phyloP scores from a whole-genome alignment of 1,140 invertebrate genomes.

The Lepeophtheirus salmonis region DNA sequence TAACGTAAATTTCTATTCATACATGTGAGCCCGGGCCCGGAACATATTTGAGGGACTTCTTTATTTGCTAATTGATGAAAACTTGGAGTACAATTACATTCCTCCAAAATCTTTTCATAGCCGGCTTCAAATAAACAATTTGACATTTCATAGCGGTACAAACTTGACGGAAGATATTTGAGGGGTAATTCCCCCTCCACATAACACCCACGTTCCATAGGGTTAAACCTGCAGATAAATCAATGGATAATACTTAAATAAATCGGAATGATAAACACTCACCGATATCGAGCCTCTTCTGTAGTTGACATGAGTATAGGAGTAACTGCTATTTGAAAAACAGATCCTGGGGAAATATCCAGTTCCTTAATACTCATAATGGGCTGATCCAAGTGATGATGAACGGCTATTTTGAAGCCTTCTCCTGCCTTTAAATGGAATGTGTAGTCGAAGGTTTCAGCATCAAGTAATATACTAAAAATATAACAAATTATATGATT shows the following conservation, averaged over 20 bases:
- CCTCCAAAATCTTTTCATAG: constrained; percentile 15
- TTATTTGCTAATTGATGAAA: constrained; percentile 15
- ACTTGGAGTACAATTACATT: constrained; percentile 17
- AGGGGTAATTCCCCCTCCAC: constrained; percentile 16
- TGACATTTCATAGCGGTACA: constrained; percentile 18
- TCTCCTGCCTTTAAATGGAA: constrained; percentile 18
- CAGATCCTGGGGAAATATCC: constrained; percentile 17
- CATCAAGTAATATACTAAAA: constrained; percentile 11
- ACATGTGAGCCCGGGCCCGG: constrained; percentile 15
- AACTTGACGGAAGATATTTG: constrained; percentile 15
- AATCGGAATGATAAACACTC: not conserved
- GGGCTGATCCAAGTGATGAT: constrained; percentile 19
- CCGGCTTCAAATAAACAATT: constrained; percentile 18
- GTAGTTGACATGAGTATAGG: constrained; percentile 16
- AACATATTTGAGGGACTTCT: constrained; percentile 8
- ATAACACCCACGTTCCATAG: constrained; percentile 15
- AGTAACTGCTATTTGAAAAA: constrained; percentile 18
- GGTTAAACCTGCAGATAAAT: too few species aligned
- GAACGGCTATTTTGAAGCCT: constrained; percentile 18
- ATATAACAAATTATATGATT: too few species aligned
- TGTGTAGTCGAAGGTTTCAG: constrained; percentile 17
- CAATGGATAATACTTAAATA: not conserved
- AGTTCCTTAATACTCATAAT: constrained; percentile 19
- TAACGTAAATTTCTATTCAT: constrained; percentile 12
- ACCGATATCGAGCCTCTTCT: constrained; percentile 1